phyloP scores from a whole-genome alignment of 1,140 invertebrate genomes.

The Euwallacea fornicatus region DNA sequence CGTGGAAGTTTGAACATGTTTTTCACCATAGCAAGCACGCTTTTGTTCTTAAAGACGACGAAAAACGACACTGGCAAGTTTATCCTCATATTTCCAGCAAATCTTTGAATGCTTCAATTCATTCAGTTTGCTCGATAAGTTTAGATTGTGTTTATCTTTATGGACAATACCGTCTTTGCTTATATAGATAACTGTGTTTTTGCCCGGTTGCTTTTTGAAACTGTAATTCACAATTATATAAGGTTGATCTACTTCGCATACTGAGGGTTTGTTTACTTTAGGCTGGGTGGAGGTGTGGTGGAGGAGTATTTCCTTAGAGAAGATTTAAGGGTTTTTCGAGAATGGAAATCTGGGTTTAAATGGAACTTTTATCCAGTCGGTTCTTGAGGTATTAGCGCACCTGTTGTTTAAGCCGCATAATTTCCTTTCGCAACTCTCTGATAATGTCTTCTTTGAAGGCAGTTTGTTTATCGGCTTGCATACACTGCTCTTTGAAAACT shows the following conservation, averaged over 20 bases:
- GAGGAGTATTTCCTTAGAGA: not conserved
- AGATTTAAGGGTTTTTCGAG: slow-evolving; percentile 31
- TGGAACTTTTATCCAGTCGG: not conserved
- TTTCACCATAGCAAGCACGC: slow-evolving; percentile 26
- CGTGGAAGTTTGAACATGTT: slow-evolving; percentile 34
- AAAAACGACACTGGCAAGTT: slow-evolving; percentile 8
- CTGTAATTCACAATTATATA: slow-evolving; percentile 39
- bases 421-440: slow-evolving; percentile 57
- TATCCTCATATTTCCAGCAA: slow-evolving; percentile 29
- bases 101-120: slow-evolving; percentile 23
- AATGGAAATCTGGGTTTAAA: slow-evolving; percentile 26
- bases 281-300: not conserved
- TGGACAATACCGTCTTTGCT: slow-evolving; percentile 29
- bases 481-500: slow-evolving; percentile 55
- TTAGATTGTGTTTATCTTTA: slow-evolving; percentile 31
- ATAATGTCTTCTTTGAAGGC: slow-evolving; percentile 60
- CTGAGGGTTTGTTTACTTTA: not conserved
- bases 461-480: slow-evolving; percentile 54
- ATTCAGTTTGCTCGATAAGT: slow-evolving; percentile 23
- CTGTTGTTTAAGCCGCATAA: slow-evolving; percentile 51
- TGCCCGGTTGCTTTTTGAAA: slow-evolving; percentile 35
- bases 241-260: slow-evolving; percentile 17
- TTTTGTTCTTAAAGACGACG: slow-evolving; percentile 38
- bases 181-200: slow-evolving; percentile 40
- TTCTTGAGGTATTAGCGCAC: slow-evolving; percentile 18